Percentiles rank a stretch among this genome's conserved stretches.
These are phyloP conservation scores for Lethrus apterus DNA, from an alignment of 1,140 invertebrate genomes.

Conservation along the genomic window DNA sequence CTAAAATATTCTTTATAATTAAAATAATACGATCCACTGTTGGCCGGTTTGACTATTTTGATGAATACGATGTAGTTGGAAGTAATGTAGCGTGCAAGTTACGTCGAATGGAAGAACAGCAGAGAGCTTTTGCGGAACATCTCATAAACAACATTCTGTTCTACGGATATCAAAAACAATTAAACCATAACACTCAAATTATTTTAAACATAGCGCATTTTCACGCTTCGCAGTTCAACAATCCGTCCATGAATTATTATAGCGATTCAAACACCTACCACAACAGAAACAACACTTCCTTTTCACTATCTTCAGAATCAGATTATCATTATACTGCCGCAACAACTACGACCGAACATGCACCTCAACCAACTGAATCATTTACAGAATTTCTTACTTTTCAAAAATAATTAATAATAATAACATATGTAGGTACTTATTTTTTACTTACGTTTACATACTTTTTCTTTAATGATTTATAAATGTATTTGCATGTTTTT, in stretches of 20 bases:
- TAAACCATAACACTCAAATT: background rate
- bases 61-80: constrained; percentile 5
- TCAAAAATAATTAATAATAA: background rate
- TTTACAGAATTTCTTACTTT: background rate
- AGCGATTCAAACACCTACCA: background rate
- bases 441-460: constrained; percentile 25
- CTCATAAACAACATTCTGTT: constrained; percentile 34
- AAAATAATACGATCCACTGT: constrained; percentile 5
- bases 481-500: constrained; percentile 28
- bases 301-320: background rate
- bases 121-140: constrained; percentile 44
- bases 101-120: constrained; percentile 34
- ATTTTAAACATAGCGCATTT: background rate
- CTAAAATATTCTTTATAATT: constrained; percentile 34
- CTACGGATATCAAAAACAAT: background rate
- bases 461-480: constrained; percentile 21
- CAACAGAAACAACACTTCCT: background rate
- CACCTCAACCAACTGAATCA: background rate
- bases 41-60: no score
- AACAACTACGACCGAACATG: background rate
- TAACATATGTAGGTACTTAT: background rate
- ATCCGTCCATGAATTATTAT: no score
- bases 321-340: constrained; percentile 1
- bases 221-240: no score
- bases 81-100: constrained; percentile 12